Conservation (phyloP, 2,113 vertebrate genomes). For the Hyperoodon ampullatus region DNA sequence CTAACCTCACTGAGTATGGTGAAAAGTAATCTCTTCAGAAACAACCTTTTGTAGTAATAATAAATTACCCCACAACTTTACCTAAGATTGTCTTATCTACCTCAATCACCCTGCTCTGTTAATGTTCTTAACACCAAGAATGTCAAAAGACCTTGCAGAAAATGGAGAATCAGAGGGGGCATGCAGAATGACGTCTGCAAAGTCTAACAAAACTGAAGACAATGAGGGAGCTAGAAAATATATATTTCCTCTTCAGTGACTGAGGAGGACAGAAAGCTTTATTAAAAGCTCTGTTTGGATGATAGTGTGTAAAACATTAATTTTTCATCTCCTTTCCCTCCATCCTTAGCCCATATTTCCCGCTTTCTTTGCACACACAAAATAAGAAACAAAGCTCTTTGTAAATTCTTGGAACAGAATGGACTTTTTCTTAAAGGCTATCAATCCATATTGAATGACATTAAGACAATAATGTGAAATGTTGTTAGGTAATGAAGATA, state of each 20-base stretch:
- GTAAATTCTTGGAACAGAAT: not conserved
- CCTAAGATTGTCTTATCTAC: slow-evolving; percentile 47
- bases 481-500: not conserved
- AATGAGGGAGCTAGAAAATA: not conserved
- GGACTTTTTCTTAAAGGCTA: not conserved
- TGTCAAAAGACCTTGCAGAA: not conserved
- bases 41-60: slow-evolving; percentile 46
- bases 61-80: not conserved
- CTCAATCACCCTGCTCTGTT: not conserved
- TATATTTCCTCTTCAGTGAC: not conserved
- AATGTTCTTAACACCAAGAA: slow-evolving; percentile 24
- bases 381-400: not conserved
- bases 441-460: not conserved
- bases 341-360: not conserved
- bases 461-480: not conserved
- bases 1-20: not conserved
- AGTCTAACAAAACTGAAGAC: not conserved
- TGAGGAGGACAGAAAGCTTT: not conserved
- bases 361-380: not conserved
- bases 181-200: not conserved
- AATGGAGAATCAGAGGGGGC: not conserved
- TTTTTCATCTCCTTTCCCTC: not conserved
- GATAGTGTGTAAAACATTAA: not conserved
- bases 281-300: not conserved
- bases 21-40: slow-evolving; percentile 14